Percentiles rank a stretch among this genome's conserved stretches.
Conservation (phyloP, 2,797 vertebrate species). For the Microctenopoma lineatum region DNA sequence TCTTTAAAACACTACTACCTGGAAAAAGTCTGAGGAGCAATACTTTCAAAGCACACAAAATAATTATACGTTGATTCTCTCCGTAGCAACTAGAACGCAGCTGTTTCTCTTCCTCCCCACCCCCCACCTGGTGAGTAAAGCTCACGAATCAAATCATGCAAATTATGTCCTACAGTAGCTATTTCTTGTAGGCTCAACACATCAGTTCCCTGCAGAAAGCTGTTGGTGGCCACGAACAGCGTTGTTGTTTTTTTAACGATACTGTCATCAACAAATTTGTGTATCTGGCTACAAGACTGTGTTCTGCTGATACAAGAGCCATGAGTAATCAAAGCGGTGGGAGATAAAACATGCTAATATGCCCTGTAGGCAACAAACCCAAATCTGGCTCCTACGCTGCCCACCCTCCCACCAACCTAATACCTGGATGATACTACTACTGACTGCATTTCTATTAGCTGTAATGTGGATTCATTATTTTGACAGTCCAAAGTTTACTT, state of each 20-base stretch:
- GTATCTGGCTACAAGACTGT: not conserved
- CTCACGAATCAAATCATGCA: constrained; percentile 49
- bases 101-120: constrained; percentile 25
- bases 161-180: constrained; percentile 32
- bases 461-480: not conserved
- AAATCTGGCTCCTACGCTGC: not conserved
- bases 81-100: constrained; percentile 16
- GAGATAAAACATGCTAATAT: not conserved
- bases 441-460: not conserved
- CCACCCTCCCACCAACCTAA: too few species aligned
- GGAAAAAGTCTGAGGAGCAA: not conserved
- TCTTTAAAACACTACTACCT: not conserved
- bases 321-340: not conserved
- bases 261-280: constrained; percentile 1
- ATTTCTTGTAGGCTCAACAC: constrained; percentile 15
- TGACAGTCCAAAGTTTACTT: not conserved
- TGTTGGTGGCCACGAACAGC: constrained; percentile 11
- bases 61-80: constrained; percentile 35
- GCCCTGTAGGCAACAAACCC: not conserved
- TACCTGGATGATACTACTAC: too few species aligned
- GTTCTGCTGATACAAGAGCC: not conserved
- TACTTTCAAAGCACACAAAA: constrained; percentile 6
- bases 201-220: constrained; percentile 13
- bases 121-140: constrained; percentile 37
- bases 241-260: not conserved